Evolutionary conservation across 2,888 invertebrate species (phyloP).

Genomic region (Eupithecia inturbata): DNA sequence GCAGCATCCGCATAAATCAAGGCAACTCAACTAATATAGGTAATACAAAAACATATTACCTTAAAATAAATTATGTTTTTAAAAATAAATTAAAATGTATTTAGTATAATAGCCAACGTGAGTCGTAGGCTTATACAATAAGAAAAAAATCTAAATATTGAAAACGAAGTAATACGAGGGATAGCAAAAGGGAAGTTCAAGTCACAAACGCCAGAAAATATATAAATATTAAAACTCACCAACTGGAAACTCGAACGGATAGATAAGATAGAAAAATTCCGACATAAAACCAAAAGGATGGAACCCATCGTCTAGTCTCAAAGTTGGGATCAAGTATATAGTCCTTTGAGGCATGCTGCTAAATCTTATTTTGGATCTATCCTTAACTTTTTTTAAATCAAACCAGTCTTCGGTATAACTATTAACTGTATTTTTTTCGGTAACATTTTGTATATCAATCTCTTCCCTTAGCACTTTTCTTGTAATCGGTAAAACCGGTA

Average conservation of each 20-base stretch:
- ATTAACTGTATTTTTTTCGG: slow-evolving; percentile 64
- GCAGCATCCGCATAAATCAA: too few relatives aligned
- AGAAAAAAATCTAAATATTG: too few relatives aligned
- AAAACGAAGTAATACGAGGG: too few relatives aligned
- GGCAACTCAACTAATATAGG: too few relatives aligned
- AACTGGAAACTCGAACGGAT: slow-evolving; percentile 86
- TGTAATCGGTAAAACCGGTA: slow-evolving; percentile 71
- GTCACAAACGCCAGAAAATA: not conserved
- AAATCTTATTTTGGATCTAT: slow-evolving; percentile 77
- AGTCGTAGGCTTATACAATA: too few relatives aligned
- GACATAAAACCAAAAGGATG: slow-evolving; percentile 86
- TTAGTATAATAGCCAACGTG: too few relatives aligned
- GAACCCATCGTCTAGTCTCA: slow-evolving; percentile 85
- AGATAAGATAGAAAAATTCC: slow-evolving; percentile 84
- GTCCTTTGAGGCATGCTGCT: slow-evolving; percentile 75
- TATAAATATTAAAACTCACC: slow-evolving; percentile 77
- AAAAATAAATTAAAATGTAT: too few relatives aligned
- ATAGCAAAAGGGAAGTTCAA: not conserved
- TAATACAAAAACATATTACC: too few relatives aligned
- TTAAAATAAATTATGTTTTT: too few relatives aligned
- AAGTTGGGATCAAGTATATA: slow-evolving; percentile 78
- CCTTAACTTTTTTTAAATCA: slow-evolving; percentile 69
- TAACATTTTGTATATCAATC: slow-evolving; percentile 57
- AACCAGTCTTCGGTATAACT: slow-evolving; percentile 74
- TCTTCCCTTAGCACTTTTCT: slow-evolving; percentile 62